Evolutionary conservation across 2,113 vertebrate species (phyloP).

Genomic region (Girardinichthys multiradiatus): DNA sequence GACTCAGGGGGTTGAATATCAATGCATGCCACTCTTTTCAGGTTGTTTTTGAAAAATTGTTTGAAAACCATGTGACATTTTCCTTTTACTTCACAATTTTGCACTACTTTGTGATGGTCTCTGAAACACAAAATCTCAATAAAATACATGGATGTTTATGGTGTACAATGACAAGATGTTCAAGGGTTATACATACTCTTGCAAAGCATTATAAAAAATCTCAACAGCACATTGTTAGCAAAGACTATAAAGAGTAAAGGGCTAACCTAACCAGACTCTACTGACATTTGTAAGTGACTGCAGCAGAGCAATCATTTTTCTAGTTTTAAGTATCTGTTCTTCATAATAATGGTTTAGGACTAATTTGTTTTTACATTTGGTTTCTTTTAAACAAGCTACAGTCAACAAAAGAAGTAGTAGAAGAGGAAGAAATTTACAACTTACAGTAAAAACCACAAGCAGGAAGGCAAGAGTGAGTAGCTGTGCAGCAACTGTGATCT

Average conservation of each 20-base stretch:
- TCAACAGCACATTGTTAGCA: not conserved
- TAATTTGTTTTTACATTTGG: not conserved
- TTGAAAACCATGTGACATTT: not conserved
- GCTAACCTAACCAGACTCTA: not conserved
- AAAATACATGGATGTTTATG: not conserved
- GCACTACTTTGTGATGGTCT: not conserved
- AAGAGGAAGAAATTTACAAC: not conserved
- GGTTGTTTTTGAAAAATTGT: not conserved
- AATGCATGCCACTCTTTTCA: not conserved
- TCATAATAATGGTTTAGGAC: not conserved
- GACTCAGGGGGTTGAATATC: no score
- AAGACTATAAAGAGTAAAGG: not conserved
- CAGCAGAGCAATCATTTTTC: constrained; percentile 12
- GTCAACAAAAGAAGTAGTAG: not conserved
- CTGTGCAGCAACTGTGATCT: constrained; percentile 2
- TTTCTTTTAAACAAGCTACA: constrained; percentile 6
- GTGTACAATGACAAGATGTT: not conserved
- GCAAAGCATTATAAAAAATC: not conserved
- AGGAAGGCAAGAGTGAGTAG: not conserved
- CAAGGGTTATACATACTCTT: not conserved
- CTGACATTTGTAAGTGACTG: constrained; percentile 14
- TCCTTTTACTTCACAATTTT: not conserved
- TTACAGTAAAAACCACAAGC: not conserved
- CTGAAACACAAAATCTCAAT: not conserved
- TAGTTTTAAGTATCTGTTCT: not conserved